Evolutionary conservation across 2,888 invertebrate genomes (phyloP), one percentile per base, ranked within the genome.

Genomic region (Tetramorium bicarinatum): DNA sequence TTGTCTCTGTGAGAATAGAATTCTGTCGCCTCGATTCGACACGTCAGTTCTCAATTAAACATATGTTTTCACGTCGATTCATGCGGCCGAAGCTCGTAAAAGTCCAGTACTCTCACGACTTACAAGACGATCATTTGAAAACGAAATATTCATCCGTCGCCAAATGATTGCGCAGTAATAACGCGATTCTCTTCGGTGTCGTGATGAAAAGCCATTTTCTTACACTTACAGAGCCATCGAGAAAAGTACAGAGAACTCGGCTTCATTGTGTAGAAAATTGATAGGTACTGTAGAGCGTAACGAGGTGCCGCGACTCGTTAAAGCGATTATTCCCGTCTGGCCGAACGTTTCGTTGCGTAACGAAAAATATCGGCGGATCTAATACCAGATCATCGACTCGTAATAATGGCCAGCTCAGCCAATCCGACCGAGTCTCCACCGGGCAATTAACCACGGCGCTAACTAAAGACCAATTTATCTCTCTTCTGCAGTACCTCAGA

Each of bases 221-320:
- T n/a, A 11, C 52, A 41, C 67, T 47, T 67, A 44, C n/a, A 34
- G 9, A 52, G 29, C n/a, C 29, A 54, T 18, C 54, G 41, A 47
- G 21, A 69, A 44, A 56, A n/a, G 34, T 21, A 11, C 21, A 21
- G 13, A n/a, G 34, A 15, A 11, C 21, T 18, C 34, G 59, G n/a
- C 52, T 38, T 25, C 56, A 79, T 79, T 79, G 47, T 79, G 34
- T 59, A 21, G 56, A 59, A 67, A 79, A 79, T 79, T 59, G 56
- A 84, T 87, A 79, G 52, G 61, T 62, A 80, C 85, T 87, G 88
- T 75, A 25, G 84, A 77, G 88, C 81, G 54, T 82, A 85, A 75
- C 41, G 67, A 88, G 87, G 83, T 85, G 87, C 87, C 87, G 81
- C 71, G 87, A 85, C 81, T 88, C 85, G 82, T 77, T 61, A 34